Evolutionary conservation across 2,888 invertebrate species (phyloP).

Genomic region (Galerucella calmariensis): DNA sequence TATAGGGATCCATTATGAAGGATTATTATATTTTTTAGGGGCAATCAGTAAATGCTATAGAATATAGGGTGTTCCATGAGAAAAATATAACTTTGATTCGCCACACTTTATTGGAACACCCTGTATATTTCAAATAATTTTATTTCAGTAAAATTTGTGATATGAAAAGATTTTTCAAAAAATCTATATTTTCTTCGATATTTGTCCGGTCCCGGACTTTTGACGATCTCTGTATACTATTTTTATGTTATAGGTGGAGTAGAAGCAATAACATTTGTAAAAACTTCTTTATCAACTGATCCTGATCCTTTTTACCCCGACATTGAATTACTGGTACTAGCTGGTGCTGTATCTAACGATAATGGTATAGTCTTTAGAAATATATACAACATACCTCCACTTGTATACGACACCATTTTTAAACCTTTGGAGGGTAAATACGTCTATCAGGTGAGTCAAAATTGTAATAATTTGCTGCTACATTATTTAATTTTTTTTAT

Average conservation of each 20-base stretch:
- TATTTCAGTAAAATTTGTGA: too few relatives aligned
- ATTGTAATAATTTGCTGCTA: too few relatives aligned
- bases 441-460: slow-evolving; percentile 46
- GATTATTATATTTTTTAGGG: too few relatives aligned
- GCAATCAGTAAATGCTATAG: too few relatives aligned
- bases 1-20: too few relatives aligned
- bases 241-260: slow-evolving; percentile 65
- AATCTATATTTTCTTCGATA: too few relatives aligned
- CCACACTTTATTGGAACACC: too few relatives aligned
- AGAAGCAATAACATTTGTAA: slow-evolving; percentile 71
- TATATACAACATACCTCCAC: slow-evolving; percentile 68
- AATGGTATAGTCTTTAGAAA: slow-evolving; percentile 53
- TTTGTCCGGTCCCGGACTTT: too few relatives aligned
- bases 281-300: slow-evolving; percentile 70
- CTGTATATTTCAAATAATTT: too few relatives aligned
- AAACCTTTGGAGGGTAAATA: slow-evolving; percentile 65
- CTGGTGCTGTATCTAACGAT: slow-evolving; percentile 63
- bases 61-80: too few relatives aligned
- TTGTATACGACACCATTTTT: slow-evolving; percentile 69
- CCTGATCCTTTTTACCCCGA: slow-evolving; percentile 69
- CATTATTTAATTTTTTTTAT: background rate
- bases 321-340: slow-evolving; percentile 76
- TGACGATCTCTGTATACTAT: background rate
- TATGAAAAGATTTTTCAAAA: too few relatives aligned
- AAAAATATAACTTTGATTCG: too few relatives aligned